phyloP scores from a whole-genome alignment of 2,113 vertebrate species.

The Ictalurus punctatus region DNA sequence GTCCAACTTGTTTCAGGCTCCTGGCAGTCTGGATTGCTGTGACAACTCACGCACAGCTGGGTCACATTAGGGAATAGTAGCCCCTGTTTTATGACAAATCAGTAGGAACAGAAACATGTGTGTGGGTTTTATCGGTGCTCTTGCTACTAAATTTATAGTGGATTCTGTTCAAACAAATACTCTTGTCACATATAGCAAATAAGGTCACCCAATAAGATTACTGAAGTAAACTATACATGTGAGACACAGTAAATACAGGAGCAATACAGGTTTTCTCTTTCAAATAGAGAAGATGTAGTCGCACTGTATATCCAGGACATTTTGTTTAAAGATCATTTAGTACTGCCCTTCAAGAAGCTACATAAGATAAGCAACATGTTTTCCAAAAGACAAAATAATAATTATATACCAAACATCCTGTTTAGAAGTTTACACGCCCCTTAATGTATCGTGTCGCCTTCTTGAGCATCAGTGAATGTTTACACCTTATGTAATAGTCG shows the following conservation, averaged over 20 bases:
- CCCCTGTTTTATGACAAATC: constrained; percentile 46
- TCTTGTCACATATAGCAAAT: constrained; percentile 8
- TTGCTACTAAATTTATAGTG: constrained; percentile 26
- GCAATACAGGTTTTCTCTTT: background rate
- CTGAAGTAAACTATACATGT: background rate
- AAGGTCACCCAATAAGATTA: constrained; percentile 20
- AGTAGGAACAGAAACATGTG: constrained; percentile 21
- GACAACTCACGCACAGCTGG: constrained; percentile 58
- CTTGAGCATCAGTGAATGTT: too few relatives aligned
- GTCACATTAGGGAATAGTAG: constrained; percentile 51
- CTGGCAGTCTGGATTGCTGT: constrained; percentile 59
- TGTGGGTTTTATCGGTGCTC: constrained; percentile 17
- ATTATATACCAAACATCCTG: too few relatives aligned
- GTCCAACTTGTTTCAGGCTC: constrained; percentile 51
- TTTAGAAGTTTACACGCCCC: too few relatives aligned
- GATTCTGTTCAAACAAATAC: constrained; percentile 37
- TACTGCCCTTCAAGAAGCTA: too few relatives aligned
- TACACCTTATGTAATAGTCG: too few relatives aligned
- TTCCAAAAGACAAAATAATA: too few relatives aligned
- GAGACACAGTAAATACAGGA: background rate
- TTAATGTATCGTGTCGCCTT: too few relatives aligned
- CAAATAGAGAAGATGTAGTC: background rate
- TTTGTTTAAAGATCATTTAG: too few relatives aligned
- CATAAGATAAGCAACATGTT: too few relatives aligned
- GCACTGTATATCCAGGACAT: background rate